Percentiles rank a stretch among this genome's conserved stretches.
Evolutionary conservation across 1,140 invertebrate genomes (phyloP).

Genomic region (Drosophila cardini): DNA sequence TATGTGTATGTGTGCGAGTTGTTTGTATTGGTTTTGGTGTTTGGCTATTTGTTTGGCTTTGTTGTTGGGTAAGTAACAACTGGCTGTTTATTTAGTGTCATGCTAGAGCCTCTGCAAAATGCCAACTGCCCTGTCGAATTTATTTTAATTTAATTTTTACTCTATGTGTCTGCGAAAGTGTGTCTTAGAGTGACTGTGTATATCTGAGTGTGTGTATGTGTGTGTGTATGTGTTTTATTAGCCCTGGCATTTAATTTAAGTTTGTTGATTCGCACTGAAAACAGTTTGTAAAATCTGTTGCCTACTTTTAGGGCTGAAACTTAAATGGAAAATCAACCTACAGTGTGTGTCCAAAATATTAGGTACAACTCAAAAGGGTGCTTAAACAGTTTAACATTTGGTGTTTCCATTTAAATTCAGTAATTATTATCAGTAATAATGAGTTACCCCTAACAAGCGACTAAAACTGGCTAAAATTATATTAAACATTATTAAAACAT

Average conservation of each 20-base stretch:
- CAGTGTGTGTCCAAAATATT: conserved; percentile 57
- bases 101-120: conserved; percentile 49
- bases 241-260: conserved; percentile 66
- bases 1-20: conserved; percentile 27
- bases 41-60: conserved; percentile 73
- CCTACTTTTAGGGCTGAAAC: conserved; percentile 58
- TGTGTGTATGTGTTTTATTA: conserved; percentile 56
- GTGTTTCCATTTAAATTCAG: too few species aligned
- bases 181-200: background rate
- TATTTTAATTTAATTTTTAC: conserved; percentile 73
- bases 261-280: conserved; percentile 50
- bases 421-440: too few species aligned
- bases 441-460: too few species aligned
- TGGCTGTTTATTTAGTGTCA: conserved; percentile 81
- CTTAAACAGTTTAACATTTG: too few species aligned
- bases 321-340: conserved; percentile 21
- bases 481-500: too few species aligned
- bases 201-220: background rate
- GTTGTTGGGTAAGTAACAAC: conserved; percentile 80
- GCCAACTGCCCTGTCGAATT: conserved; percentile 45
- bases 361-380: background rate
- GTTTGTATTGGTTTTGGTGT: conserved; percentile 70
- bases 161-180: conserved; percentile 3
- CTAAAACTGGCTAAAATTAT: too few species aligned
- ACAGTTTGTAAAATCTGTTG: conserved; percentile 43